Evolutionary conservation across 2,797 vertebrate species (phyloP).

Genomic region (Epinephelus malabaricus): DNA sequence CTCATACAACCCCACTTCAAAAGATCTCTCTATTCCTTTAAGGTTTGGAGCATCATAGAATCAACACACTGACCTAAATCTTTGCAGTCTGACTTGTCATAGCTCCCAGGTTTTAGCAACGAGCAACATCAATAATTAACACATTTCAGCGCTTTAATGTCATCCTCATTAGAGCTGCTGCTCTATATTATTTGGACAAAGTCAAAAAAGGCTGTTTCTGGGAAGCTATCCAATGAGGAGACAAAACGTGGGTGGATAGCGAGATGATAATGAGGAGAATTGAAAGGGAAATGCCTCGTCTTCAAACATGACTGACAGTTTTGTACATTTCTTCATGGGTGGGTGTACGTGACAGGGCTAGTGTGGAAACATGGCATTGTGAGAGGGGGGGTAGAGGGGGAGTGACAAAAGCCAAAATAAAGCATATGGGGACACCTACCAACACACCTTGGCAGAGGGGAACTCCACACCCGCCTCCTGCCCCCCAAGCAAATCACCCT

Average conservation of each 20-base stretch:
- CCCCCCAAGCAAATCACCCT: constrained; percentile 98
- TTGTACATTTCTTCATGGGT: constrained; percentile 43
- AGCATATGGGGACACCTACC: constrained; percentile 99
- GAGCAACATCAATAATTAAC: constrained; percentile 52
- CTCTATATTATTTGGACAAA: constrained; percentile 63
- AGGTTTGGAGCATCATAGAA: constrained; percentile 1
- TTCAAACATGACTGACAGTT: constrained; percentile 29
- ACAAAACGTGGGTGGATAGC: constrained; percentile 36
- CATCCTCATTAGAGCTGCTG: constrained; percentile 56
- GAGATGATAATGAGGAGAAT: constrained; percentile 40
- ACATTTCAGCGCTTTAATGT: constrained; percentile 54
- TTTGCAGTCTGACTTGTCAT: constrained; percentile 17
- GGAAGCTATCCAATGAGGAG: constrained; percentile 62
- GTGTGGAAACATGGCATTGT: constrained; percentile 24
- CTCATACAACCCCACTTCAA: no score
- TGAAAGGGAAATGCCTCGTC: constrained; percentile 49
- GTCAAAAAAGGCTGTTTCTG: constrained; percentile 59
- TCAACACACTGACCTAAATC: constrained; percentile 44
- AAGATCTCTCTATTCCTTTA: no score
- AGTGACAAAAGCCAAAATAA: constrained; percentile 91
- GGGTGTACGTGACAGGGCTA: background rate
- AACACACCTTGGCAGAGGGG: constrained; percentile 99
- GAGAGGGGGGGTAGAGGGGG: constrained; percentile 13
- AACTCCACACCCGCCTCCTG: constrained; percentile 98
- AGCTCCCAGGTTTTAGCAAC: constrained; percentile 26